Base-by-base conservation (phyloP, 1,140 invertebrate genomes). In the Camponotus pennsylvanicus region DNA sequence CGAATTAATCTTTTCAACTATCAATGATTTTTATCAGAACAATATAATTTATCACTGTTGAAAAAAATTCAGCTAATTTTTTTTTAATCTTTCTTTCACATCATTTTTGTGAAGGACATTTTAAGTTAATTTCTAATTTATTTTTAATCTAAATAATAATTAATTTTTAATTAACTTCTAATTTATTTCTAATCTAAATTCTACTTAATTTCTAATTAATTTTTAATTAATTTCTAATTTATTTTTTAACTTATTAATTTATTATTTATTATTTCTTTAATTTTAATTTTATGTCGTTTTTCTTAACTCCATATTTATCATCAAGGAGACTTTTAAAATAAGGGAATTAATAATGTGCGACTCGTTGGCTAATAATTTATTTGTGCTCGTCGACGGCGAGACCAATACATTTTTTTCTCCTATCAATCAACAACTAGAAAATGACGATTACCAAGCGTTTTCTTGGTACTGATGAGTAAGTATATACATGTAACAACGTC, bases 361-460 rank as follows among this genome's bases (percentile, higher is more conserved):
- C 37, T 82, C n/a, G 21, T 86, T 87, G 69, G 37, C 52, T 49
- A 61, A 45, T 63, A 18, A 49, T 90, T 90, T 90, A 90, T 90
- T 90, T 61, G 6, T 66, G 57, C 11, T 86, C 21, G 27, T 21
- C 52, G 49, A 76, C 18, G 61, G 83, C 77, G 88, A 70, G 45
- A 86, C 57, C 57, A 45, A 69, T 83, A 86, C 86, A 90, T 71
- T 66, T 42, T 42, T 69, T 87, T 15, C 3, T 18, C 49, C 40
- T 86, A 45, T 77, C 61, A 87, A 63, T 89, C 69, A 64, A 87
- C 80, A 88, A 70, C 89, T 83, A 86, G 52, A 86, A 86, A 90
- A 85, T 64, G 11, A 67, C 45, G 45, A 76, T 61, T 52, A 70
- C 64, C 15, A n/a, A 52, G 18, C 21, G 15, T 0, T 27, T 61